Base-by-base conservation (phyloP, 1,140 invertebrate genomes). In the Leptinotarsa texana region DNA sequence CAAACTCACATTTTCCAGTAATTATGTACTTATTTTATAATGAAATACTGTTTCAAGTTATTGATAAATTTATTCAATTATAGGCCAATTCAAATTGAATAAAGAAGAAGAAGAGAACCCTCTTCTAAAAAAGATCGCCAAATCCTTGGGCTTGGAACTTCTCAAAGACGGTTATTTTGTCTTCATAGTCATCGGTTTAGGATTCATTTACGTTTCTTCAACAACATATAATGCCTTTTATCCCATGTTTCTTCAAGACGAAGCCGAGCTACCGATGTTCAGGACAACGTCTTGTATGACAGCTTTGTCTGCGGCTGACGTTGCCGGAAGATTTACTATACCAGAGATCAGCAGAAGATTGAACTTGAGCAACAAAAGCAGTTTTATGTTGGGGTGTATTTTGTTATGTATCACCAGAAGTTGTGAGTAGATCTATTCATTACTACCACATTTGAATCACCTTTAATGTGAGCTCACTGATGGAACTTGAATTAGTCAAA, bases 161-260 rank as follows among this genome's bases (percentile, higher is more conserved):
- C 80, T 93, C 4, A 87, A 87, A 78, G 88, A 91, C 82, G 70
- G 82, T 0, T 85, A 87, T 0, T 93, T 92, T 76, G 82, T 91
- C 24, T 92, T 91, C 80, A 89, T 93, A 3, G 87, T 90, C 65
- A 84, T 91, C 51, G 91, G 91, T 27, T 87, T 90, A 72, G 88
- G 89, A 1, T 79, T 92, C 8, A 89, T 88, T 62, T 91, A 92
- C 73, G 90, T 91, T 8, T 89, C 91, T 0, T 90, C 91, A 69
- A 87, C 91, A 21, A 91, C 91, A 80, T 93, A 92, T 79, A 91
- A 90, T 74, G 87, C 93, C 84, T 85, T 93, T 66, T 91, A 88
- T 72, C 91, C 92, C 15, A 89, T 91, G 72, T 92, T 92, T 75
- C 83, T 88, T 85, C 83, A 88, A 85, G 86, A 90, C 79, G 84